Conservation (phyloP, 2,888 invertebrate genomes). For the Eristalis pertinax region DNA sequence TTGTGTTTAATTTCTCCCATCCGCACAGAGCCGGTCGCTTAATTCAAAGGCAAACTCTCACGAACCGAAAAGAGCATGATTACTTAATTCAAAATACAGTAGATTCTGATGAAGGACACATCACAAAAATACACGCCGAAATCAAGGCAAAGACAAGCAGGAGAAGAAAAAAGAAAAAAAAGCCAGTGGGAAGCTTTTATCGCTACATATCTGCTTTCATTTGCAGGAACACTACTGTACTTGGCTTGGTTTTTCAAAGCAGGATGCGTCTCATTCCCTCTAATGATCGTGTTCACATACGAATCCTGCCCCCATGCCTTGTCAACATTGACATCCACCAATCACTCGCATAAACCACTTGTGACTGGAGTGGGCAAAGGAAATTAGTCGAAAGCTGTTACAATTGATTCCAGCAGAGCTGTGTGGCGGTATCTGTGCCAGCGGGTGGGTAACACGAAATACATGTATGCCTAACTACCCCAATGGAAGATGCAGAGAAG, state of each 20-base stretch:
- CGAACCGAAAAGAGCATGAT: background rate
- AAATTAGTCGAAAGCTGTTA: conserved; percentile 64
- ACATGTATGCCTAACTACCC: background rate
- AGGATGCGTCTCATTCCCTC: background rate
- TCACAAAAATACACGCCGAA: background rate
- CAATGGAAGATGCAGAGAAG: conserved; percentile 12
- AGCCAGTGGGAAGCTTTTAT: conserved; percentile 7
- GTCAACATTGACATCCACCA: conserved; percentile 56
- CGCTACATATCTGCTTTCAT: conserved; percentile 3
- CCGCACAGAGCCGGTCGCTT: background rate
- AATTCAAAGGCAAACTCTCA: conserved; percentile 8
- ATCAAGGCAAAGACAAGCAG: background rate
- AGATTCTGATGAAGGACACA: conserved; percentile 33
- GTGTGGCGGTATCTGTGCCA: conserved; percentile 47
- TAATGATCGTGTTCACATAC: conserved; percentile 25
- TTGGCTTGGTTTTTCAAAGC: background rate
- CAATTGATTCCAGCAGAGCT: conserved; percentile 57
- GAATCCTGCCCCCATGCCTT: conserved; percentile 19
- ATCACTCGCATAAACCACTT: conserved; percentile 46
- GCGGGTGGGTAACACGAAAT: conserved; percentile 37
- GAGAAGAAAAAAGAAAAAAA: background rate
- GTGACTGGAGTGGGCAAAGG: conserved; percentile 21
- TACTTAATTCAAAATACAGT: conserved; percentile 26
- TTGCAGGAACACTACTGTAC: background rate
- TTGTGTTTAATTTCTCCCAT: background rate